Base-by-base conservation (phyloP, 2,888 invertebrate genomes). In the Megamerina dolium region DNA sequence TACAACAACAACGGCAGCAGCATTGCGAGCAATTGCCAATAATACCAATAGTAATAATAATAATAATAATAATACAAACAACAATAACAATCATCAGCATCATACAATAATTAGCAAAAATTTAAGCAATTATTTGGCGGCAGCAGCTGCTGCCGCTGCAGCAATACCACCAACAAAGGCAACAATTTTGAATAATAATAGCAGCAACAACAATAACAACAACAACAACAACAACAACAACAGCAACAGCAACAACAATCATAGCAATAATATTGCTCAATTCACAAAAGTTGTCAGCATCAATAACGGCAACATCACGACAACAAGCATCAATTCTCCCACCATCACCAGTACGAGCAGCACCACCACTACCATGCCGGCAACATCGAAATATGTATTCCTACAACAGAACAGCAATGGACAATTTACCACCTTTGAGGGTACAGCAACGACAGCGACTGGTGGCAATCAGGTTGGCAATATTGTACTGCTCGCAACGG, bases 401-500 rank as follows among this genome's bases (percentile, higher is more conserved):
- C 54, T 71, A 53, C 71, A 70, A 49, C 67, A 63, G 45, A 65
- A 66, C 44, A 61, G 65, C 49, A 61, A 57, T 39, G 60, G 59
- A 10, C 64, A 63, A 27, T 60, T 56, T 43, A 56, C 63, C 19
- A 57, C 60, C 42, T 59, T 59, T 20, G 60, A 65, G 48, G 60
- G 59, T 17, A 43, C 50, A 26, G 51, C 46, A 44, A 46, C 50
- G 20, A 46, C 51, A 20, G 41, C 31, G 14, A 47, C 34, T 29
- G 39, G 33, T 29, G 39, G 36, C 37, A 23, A 23, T 23, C 6
- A 23, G 6, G 55, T 63, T 14, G 70, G 68, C 36, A 68, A 68
- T 44, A 68, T 72, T 53, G 71, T 72, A 9, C 49, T 72, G 17
- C 51, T 72, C 4, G 64, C 72, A 30, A 63, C 70, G 18, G 70